A percentile compares a stretch with the other conserved stretches of the same genome.
Evolutionary conservation across 2,888 invertebrate species (phyloP).

Genomic region (Rotaria socialis): DNA sequence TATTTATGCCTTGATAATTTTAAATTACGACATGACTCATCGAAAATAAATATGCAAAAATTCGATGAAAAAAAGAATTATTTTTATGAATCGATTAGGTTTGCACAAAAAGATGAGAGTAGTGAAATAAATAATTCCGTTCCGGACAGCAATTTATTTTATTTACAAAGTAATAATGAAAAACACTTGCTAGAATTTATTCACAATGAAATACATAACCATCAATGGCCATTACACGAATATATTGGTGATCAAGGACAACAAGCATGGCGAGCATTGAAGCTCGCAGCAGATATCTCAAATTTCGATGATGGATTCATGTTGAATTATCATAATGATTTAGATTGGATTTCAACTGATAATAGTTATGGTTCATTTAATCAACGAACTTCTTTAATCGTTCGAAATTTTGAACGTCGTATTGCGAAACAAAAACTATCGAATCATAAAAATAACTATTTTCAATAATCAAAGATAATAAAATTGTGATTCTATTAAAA

Average conservation of each 20-base stretch:
- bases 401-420: background rate
- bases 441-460: background rate
- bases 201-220: background rate
- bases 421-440: background rate
- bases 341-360: background rate
- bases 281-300: background rate
- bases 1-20: no score
- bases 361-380: background rate
- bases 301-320: background rate
- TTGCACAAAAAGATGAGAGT: background rate
- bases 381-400: background rate
- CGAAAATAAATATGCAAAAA: background rate
- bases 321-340: background rate
- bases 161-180: background rate
- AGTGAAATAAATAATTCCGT: background rate
- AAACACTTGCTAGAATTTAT: background rate
- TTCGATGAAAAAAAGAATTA: background rate
- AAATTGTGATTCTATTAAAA: background rate
- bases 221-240: background rate
- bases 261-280: background rate
- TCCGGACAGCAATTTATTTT: background rate
- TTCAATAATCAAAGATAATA: background rate
- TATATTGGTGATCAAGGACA: background rate
- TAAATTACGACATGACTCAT: no score
- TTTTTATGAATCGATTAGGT: background rate